Percentiles rank a stretch among this genome's conserved stretches.
These are phyloP conservation scores for Pseudois nayaur DNA, from an alignment of 2,113 vertebrate genomes.

Conservation along the genomic window DNA sequence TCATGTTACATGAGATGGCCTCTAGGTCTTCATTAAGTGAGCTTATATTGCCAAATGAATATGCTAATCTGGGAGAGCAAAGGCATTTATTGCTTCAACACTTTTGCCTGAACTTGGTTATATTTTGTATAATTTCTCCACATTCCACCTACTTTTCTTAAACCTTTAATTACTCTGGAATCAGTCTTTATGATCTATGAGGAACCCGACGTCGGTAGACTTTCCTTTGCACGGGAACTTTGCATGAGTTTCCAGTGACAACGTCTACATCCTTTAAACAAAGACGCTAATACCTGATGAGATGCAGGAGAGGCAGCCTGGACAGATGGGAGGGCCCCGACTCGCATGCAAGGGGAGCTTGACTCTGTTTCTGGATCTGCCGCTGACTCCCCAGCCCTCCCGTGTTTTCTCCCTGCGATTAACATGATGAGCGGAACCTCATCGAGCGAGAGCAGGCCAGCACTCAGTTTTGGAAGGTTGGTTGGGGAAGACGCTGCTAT, in stretches of 20 bases:
- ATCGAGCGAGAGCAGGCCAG: neutral
- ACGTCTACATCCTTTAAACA: neutral
- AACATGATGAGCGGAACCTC: neutral
- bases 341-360: rapidly evolving
- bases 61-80: neutral
- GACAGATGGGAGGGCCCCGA: rapidly evolving
- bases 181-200: neutral
- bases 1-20: neutral
- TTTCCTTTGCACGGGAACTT: neutral
- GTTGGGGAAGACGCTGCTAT: neutral
- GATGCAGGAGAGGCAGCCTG: neutral
- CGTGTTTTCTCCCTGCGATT: neutral
- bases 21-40: slow-evolving; percentile 47
- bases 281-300: neutral
- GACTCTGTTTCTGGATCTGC: neutral
- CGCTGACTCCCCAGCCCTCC: neutral
- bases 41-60: neutral
- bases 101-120: neutral
- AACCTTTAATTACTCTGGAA: neutral
- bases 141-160: neutral
- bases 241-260: neutral
- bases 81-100: neutral
- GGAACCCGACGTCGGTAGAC: neutral
- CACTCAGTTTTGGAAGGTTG: neutral
- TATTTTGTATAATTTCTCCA: slow-evolving; percentile 4